Evolutionary conservation across 2,113 vertebrate species (phyloP), one percentile per base, ranked within the genome.

Genomic region (Plotosus lineatus): DNA sequence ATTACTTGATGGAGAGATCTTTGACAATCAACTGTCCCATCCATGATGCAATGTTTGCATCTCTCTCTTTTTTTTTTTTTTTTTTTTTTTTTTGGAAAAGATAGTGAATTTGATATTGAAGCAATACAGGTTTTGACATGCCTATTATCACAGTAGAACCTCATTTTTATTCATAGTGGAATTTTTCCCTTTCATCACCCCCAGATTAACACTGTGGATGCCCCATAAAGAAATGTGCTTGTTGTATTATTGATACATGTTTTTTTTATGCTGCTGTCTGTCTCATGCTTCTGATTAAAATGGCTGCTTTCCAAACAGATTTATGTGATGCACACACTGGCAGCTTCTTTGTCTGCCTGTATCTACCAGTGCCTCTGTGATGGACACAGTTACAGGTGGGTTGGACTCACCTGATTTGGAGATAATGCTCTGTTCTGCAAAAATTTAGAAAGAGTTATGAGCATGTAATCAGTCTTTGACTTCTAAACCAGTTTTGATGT

Each of bases 341-440:
- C 98, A 84, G 97, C 97, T 0, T 99, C 98, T 7, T 93, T 99
- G 78, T 99, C 98, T 68, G 96, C 97, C 88, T 98, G 97, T 88
- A 96, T 99, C 84, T 99, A 99, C 89, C 98, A 99, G 44, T 99
- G 96, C 90, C 95, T 99, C 86, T 99, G 98, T 92, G 95, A 97
- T 82, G 93, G 95, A 88, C 95, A 96, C 88, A 94, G 90, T 83
- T 95, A 95, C 92, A 97, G 96, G 97, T 99, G 93, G 89, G 87
- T 84, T 66, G 51, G 14, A 38, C 51, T 26, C 46, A n/a, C n/a
- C 17, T 44, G 53, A 4, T 15, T 17, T n/a, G 7, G 33, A 14
- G 53, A 21, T 42, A 23, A 9, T 19, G 15, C 14, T 23, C 15
- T 48, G 15, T 40, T 55, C 33, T 10, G 26, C 4, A 53, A 40